phyloP scores from a whole-genome alignment of 2,888 invertebrate species.

The Epicampocera succincta region DNA sequence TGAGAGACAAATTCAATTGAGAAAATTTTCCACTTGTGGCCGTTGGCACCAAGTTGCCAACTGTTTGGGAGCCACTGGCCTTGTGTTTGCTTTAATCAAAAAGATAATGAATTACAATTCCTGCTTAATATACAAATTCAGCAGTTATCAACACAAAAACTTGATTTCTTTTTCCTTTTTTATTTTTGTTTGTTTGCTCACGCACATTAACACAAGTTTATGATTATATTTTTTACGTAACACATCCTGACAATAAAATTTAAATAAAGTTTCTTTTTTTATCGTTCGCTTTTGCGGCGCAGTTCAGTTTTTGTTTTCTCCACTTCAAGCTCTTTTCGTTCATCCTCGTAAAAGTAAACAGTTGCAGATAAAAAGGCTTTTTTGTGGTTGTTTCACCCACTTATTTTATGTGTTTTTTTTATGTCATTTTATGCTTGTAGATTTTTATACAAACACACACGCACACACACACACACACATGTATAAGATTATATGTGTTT shows the following conservation, averaged over 20 bases:
- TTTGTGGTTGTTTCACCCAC: conserved; percentile 13
- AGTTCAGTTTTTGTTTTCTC: conserved; percentile 9
- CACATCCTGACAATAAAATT: conserved; percentile 67
- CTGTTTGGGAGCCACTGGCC: conserved; percentile 47
- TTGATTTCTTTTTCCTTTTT: no score
- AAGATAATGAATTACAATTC: conserved; percentile 46
- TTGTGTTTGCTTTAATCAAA: conserved; percentile 26
- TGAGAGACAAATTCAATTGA: no score
- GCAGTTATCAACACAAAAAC: conserved; percentile 29
- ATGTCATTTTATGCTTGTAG: neutral
- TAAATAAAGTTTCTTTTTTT: no score
- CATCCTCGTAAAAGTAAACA: conserved; percentile 54
- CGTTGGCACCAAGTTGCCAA: no score
- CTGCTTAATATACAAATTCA: conserved; percentile 39
- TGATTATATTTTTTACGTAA: neutral
- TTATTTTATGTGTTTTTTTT: conserved; percentile 15
- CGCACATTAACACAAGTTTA: neutral
- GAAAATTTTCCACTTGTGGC: no score
- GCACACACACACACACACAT: neutral
- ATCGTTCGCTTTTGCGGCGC: neutral
- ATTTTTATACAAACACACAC: neutral
- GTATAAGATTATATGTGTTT: neutral
- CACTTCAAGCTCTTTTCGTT: conserved; percentile 21
- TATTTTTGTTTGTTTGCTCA: neutral
- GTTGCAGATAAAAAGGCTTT: conserved; percentile 47